Conservation (phyloP, 1,140 invertebrate species). For the Pogonomyrmex californicus region DNA sequence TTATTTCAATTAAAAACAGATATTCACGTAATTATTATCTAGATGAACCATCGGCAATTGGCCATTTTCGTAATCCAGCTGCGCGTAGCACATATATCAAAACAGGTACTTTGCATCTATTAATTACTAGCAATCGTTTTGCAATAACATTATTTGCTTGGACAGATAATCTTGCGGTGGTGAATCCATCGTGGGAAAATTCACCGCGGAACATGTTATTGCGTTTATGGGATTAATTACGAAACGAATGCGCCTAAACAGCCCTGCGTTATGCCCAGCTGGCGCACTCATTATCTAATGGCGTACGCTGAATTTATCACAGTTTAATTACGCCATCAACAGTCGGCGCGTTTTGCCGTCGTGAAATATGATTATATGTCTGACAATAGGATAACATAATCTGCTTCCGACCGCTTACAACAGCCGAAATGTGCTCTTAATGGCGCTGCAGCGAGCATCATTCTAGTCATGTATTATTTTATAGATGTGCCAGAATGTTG, state of each 20-base stretch:
- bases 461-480: constrained; percentile 47
- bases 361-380: constrained; percentile 33
- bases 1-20: not conserved
- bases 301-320: constrained; percentile 58
- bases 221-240: constrained; percentile 55
- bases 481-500: constrained; percentile 1
- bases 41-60: not conserved
- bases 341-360: constrained; percentile 40
- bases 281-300: constrained; percentile 54
- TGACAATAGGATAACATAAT: constrained; percentile 40
- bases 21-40: not conserved
- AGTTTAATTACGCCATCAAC: constrained; percentile 55
- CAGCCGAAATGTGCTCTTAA: constrained; percentile 48
- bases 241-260: constrained; percentile 45
- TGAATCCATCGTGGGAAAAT: constrained; percentile 54
- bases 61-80: constrained; percentile 20
- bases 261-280: constrained; percentile 50
- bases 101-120: constrained; percentile 20
- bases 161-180: constrained; percentile 27
- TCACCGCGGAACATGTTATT: constrained; percentile 31
- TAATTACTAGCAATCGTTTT: constrained; percentile 42
- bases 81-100: not conserved
- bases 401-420: constrained; percentile 61
- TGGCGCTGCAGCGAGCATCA: constrained; percentile 27
- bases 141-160: constrained; percentile 32